Conservation (phyloP, 2,113 vertebrate species). For the Burhinus bistriatus region DNA sequence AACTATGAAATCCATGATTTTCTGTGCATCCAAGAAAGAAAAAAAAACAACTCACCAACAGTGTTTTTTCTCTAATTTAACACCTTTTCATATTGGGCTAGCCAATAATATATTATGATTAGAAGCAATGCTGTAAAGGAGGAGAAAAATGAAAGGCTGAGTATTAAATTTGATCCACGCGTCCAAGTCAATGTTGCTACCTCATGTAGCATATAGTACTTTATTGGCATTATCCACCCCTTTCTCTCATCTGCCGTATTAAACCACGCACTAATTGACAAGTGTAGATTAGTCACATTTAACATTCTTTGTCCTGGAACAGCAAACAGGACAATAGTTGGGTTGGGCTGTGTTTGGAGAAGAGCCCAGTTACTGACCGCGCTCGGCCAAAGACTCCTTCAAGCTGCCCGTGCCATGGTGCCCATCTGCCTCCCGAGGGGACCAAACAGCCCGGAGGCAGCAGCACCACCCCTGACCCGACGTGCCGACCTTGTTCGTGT, state of each 20-base stretch:
- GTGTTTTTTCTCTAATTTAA: background rate
- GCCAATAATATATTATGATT: background rate
- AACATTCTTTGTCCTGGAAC: background rate
- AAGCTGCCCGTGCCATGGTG: background rate
- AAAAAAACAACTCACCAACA: background rate
- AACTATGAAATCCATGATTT: background rate
- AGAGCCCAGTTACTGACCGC: background rate
- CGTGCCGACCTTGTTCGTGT: rapidly evolving
- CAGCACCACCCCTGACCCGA: background rate
- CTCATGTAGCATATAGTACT: background rate
- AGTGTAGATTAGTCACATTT: background rate
- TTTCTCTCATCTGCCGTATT: background rate
- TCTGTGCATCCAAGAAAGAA: background rate
- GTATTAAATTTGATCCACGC: background rate
- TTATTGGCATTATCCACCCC: background rate
- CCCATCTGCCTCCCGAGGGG: background rate
- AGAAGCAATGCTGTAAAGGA: background rate
- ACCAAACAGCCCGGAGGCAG: background rate
- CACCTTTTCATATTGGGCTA: background rate
- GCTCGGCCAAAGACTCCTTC: background rate
- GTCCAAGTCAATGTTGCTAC: background rate
- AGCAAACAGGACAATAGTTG: background rate
- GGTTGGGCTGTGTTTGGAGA: background rate
- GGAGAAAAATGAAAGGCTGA: background rate
- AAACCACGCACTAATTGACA: background rate